Evolutionary conservation across 2,888 invertebrate genomes (phyloP), one percentile per base, ranked within the genome.

Genomic region (Orthosia incerta): DNA sequence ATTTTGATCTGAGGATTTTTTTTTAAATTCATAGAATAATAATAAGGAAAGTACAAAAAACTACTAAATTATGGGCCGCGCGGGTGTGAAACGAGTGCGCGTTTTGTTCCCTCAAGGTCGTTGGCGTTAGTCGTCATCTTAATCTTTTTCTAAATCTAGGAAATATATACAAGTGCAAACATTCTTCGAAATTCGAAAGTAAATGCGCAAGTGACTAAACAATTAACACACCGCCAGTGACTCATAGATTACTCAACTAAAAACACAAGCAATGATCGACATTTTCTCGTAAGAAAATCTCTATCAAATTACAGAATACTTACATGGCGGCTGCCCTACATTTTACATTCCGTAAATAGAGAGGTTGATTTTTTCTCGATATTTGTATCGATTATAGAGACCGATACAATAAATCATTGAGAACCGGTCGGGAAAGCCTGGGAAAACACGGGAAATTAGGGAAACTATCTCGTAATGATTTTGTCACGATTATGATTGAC

Each of bases 371-470:
- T 85, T 76, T 82, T 48, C 46, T 79, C 70, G 67, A 68, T 76
- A 69, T 72, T 53, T 66, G 39, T 71, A 57, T 79, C 60, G 71
- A 74, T 77, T 77, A 64, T 55, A 70, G 72, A 71, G 72, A 81
- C 83, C 73, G 76, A 79, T 76, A 71, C 71, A 68, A 76, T 76
- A 72, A 83, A 84, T 80, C 71, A 78, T 82, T 63, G 71, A 63
- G 55, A 84, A 80, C 87, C 73, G 78, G 86, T 83, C 60, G 74
- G 86, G 88, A 89, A 89, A 89, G 89, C 87, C 81, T 89, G 89
- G 85, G 90, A 89, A 89, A 84, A 63, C 55, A 73, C 84, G 84
- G 84, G 85, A 83, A 86, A 86, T 82, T 85, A 70, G 80, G 84
- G 80, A 89, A 89, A 89, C 74, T 84, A 60, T 55, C 69, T 64